phyloP scores from a whole-genome alignment of 92 coral and sea anemone species.

The Galaxea fascicularis region DNA sequence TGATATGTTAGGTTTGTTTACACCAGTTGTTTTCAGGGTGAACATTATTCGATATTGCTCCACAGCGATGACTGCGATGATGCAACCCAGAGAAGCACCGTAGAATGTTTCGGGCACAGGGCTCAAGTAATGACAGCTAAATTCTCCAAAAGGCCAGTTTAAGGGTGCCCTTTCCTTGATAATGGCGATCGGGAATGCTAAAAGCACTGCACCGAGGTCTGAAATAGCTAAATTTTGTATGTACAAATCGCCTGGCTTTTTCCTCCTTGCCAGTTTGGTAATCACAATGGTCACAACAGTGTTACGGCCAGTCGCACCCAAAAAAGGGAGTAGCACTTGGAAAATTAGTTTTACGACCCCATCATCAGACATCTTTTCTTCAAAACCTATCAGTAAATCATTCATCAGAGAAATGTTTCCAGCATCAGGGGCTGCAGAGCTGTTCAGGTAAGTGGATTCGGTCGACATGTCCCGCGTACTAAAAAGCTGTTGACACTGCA shows the following conservation, averaged over 20 bases:
- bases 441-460: background rate
- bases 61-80: slow-evolving; percentile 60
- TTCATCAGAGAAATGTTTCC: background rate
- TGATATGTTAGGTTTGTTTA: background rate
- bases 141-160: slow-evolving; percentile 43
- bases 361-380: background rate
- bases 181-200: slow-evolving; percentile 28
- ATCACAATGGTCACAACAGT: slow-evolving; percentile 41
- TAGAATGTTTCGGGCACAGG: slow-evolving; percentile 48
- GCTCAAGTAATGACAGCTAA: slow-evolving; percentile 36
- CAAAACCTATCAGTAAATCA: background rate
- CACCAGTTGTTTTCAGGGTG: background rate
- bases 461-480: too few relatives aligned
- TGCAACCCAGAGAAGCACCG: slow-evolving; percentile 59
- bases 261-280: slow-evolving; percentile 30
- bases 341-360: slow-evolving; percentile 6
- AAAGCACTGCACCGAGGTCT: slow-evolving; percentile 47
- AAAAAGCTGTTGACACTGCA: too few relatives aligned
- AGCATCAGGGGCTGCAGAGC: background rate
- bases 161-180: background rate
- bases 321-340: slow-evolving; percentile 11
- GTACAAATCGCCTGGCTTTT: slow-evolving; percentile 38
- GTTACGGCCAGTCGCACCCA: slow-evolving; percentile 55
- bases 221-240: slow-evolving; percentile 61
- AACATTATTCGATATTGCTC: slow-evolving; percentile 41